These are phyloP conservation scores for Turnix velox DNA, from an alignment of 2,113 vertebrate genomes.

Conservation along the genomic window DNA sequence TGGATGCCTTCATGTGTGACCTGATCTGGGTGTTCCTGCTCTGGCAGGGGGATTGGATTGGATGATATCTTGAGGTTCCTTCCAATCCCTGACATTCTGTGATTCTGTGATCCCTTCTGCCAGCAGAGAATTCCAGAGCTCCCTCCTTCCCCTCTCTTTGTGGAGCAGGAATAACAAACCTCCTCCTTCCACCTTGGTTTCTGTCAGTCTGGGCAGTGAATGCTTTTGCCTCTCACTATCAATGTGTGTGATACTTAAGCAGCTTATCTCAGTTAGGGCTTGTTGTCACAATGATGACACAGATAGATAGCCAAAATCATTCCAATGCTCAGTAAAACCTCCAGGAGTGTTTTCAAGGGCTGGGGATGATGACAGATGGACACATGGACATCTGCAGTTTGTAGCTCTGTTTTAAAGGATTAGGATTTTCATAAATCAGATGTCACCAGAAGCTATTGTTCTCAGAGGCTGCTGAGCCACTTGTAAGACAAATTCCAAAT, in stretches of 20 bases:
- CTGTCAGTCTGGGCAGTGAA: background rate
- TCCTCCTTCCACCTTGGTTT: background rate
- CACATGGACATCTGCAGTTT: conserved; percentile 13
- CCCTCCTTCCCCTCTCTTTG: background rate
- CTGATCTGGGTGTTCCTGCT: too few relatives aligned
- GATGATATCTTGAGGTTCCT: too few relatives aligned
- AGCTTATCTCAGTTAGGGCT: background rate
- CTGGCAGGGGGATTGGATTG: too few relatives aligned
- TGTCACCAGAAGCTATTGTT: background rate
- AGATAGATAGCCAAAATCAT: background rate
- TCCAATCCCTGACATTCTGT: too few relatives aligned
- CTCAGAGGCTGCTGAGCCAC: background rate
- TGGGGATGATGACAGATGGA: too few relatives aligned
- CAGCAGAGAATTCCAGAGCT: background rate
- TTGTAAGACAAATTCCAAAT: background rate
- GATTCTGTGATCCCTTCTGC: background rate
- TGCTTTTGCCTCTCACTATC: background rate
- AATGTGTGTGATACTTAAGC: background rate
- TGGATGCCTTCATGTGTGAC: too few relatives aligned
- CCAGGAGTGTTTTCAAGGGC: background rate
- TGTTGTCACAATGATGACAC: background rate
- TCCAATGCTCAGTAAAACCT: background rate
- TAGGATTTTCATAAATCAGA: conserved; percentile 9
- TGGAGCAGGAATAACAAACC: background rate
- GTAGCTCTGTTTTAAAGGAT: background rate